Evolutionary conservation across 2,113 vertebrate species (phyloP).

Genomic region (Periophthalmus modestus): DNA sequence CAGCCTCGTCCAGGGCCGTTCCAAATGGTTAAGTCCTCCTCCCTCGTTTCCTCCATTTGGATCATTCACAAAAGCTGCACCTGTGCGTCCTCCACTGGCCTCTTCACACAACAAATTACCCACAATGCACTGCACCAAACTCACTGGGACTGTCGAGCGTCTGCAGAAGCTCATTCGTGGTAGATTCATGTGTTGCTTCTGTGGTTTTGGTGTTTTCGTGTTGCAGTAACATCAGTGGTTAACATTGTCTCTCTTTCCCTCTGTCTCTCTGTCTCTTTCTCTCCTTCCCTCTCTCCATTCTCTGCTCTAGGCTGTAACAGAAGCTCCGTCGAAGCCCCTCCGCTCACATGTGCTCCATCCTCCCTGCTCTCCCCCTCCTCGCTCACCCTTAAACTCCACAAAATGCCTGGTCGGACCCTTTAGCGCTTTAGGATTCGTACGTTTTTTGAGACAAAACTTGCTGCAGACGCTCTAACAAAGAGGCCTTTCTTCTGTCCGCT

Average conservation of each 20-base stretch:
- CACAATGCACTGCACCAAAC: neutral
- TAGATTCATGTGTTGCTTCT: conserved; percentile 26
- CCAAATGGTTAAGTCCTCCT: neutral
- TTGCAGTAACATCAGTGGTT: conserved; percentile 32
- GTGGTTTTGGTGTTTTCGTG: conserved; percentile 39
- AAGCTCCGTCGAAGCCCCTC: conserved; percentile 66
- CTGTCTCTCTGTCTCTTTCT: neutral
- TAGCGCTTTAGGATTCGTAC: conserved; percentile 53
- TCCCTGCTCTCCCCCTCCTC: conserved; percentile 46
- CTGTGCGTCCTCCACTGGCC: neutral
- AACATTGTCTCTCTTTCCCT: conserved; percentile 22
- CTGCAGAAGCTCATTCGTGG: neutral
- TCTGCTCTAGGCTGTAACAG: conserved; percentile 86
- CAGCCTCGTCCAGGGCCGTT: no score
- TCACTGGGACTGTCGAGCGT: neutral
- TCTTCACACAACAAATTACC: neutral
- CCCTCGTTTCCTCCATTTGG: conserved; percentile 1
- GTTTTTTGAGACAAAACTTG: conserved; percentile 38
- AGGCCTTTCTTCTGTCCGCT: conserved; percentile 55
- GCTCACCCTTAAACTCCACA: conserved; percentile 20
- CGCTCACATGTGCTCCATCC: conserved; percentile 63
- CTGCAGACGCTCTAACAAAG: conserved; percentile 63
- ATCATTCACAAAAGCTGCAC: conserved; percentile 3
- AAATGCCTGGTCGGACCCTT: conserved; percentile 62
- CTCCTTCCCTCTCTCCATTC: conserved; percentile 44